These are phyloP conservation scores for Parapristionchus giblindavisi DNA, from an alignment of 2,888 invertebrate species.

Conservation along the genomic window DNA sequence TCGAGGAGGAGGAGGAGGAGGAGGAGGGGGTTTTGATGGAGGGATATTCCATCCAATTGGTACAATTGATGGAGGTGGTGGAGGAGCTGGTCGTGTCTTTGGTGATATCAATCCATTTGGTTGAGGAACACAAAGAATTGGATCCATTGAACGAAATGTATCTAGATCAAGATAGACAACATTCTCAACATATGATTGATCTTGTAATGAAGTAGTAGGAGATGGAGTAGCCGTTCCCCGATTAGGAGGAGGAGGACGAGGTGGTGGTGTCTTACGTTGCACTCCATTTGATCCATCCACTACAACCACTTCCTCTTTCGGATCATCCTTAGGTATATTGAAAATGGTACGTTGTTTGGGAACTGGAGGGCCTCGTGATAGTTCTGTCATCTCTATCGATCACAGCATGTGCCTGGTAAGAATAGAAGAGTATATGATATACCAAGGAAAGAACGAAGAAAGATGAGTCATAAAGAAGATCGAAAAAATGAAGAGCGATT, in stretches of 20 bases:
- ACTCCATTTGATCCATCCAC: background rate
- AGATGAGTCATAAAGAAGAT: background rate
- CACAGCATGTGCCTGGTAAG: background rate
- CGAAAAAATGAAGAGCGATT: background rate
- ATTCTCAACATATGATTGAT: slow-evolving; percentile 20
- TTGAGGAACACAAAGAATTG: background rate
- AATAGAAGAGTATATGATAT: background rate
- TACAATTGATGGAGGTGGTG: slow-evolving; percentile 16
- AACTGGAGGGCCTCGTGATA: slow-evolving; percentile 7
- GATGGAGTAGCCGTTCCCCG: background rate
- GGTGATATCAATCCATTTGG: slow-evolving; percentile 2
- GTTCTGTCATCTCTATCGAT: slow-evolving; percentile 7
- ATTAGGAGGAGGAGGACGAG: slow-evolving; percentile 18
- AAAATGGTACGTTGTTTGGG: slow-evolving; percentile 33
- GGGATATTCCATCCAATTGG: slow-evolving; percentile 13
- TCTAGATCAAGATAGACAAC: slow-evolving; percentile 20
- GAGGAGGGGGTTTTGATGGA: background rate
- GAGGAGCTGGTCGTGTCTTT: slow-evolving; percentile 29
- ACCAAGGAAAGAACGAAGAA: background rate
- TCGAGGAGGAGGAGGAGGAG: slow-evolving; percentile 20
- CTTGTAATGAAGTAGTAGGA: background rate
- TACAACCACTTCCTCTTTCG: background rate
- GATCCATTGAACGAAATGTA: slow-evolving; percentile 19
- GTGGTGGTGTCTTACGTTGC: slow-evolving; percentile 1
- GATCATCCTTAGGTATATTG: slow-evolving; percentile 23